Evolutionary conservation across 1,140 invertebrate species (phyloP), one percentile per base, ranked within the genome.

Genomic region (Calycopis cecrops): DNA sequence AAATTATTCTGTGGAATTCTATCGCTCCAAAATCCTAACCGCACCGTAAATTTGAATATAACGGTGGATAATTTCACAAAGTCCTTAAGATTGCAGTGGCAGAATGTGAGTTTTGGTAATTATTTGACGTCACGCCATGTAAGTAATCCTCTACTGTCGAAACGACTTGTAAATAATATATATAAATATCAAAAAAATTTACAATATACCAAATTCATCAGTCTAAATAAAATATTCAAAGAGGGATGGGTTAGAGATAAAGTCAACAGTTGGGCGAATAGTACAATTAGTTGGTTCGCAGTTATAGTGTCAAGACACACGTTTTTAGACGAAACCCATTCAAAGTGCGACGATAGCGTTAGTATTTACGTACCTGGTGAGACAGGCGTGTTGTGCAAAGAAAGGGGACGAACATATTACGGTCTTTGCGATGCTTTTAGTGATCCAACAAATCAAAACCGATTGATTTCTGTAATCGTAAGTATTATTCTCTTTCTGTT

Each of bases 1-100:
- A 68, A 73, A 52, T 73, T 74, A 57, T 83, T 69, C 52, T 86
- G 83, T 59, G 83, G 83, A 14, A 64, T 85, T 16, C 71, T 81
- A 12, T 34, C 47, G 12, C 21, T 38, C 38, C 70, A 77, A 52
- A 63, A 61, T 37, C 60, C 68, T 35, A 56, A 65, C 6, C 21
- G 21, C 21, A 44, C 10, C 12, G 52, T 37, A n/a, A n/a, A 38
- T 38, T 9, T 50, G 9, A 65, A 73, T 53, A 18, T 75, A 28
- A 75, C 62, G 4, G 47, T 57, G 59, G 21, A 47, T 28, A 54
- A 49, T 8, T 66, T 64, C 35, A 63, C 73, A 52, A 53, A 54
- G 4, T 55, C 56, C 17, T 56, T 77, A 7, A 70, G 73, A 33
- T 65, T 74, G 21, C 50, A 61, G 54, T 66, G 63, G 55, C 51